Evolutionary conservation across 2,797 vertebrate genomes (phyloP).

Genomic region (Carapus acus): DNA sequence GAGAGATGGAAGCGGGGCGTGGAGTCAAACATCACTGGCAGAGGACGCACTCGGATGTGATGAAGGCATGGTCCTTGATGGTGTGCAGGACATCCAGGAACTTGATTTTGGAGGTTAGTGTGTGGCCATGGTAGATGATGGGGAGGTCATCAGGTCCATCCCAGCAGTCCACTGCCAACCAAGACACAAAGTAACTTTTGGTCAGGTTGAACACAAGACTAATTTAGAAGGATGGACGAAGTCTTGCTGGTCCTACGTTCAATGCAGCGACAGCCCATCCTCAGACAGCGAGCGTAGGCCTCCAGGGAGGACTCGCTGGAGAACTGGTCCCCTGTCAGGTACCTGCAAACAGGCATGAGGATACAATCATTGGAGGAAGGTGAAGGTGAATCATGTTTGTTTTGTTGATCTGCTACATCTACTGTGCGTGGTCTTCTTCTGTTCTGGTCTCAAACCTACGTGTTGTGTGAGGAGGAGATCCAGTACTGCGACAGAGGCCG

Average conservation of each 20-base stretch:
- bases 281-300: constrained; percentile 91
- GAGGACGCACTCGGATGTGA: constrained; percentile 86
- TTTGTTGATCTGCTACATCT: too few relatives aligned
- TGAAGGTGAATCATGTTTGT: too few relatives aligned
- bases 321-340: constrained; percentile 95
- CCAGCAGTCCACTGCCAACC: constrained; percentile 91
- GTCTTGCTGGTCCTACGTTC: constrained; percentile 74
- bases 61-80: constrained; percentile 95
- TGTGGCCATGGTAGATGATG: constrained; percentile 96
- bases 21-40: too few relatives aligned
- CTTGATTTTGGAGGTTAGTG: constrained; percentile 97
- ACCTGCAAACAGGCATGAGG: constrained; percentile 44
- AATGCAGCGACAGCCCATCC: constrained; percentile 96
- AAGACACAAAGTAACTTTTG: constrained; percentile 1
- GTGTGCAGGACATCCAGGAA: constrained; percentile 90
- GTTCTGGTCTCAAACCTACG: too few relatives aligned
- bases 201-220: too few relatives aligned
- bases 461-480: constrained; percentile 99
- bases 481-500: constrained; percentile 94
- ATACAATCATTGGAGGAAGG: background rate
- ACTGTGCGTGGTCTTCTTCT: too few relatives aligned
- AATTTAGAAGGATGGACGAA: too few relatives aligned
- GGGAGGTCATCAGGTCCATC: constrained; percentile 95
- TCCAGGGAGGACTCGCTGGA: constrained; percentile 96
- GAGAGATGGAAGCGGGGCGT: too few relatives aligned